These are phyloP conservation scores for Taeniopygia guttata DNA, from an alignment of 2,797 vertebrate genomes.

Conservation along the genomic window DNA sequence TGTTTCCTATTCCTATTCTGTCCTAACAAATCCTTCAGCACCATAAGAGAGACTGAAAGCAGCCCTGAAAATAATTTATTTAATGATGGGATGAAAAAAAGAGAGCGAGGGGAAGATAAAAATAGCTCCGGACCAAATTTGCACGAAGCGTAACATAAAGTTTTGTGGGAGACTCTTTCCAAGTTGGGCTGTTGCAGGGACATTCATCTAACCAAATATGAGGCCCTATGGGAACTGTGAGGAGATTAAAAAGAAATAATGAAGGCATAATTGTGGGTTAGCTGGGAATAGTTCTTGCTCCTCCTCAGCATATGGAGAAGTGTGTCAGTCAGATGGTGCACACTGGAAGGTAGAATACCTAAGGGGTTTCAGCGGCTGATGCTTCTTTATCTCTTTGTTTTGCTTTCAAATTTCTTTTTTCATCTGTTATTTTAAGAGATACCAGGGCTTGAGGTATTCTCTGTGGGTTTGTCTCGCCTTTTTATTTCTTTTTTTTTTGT, in stretches of 20 bases:
- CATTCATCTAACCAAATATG: constrained; percentile 66
- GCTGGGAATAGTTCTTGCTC: constrained; percentile 71
- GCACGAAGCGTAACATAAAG: not conserved
- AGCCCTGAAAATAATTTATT: constrained; percentile 12
- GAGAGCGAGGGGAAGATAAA: not conserved
- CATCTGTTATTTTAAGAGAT: constrained; percentile 69
- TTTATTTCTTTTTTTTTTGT: not conserved
- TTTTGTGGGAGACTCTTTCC: constrained; percentile 1
- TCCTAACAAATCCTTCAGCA: not conserved
- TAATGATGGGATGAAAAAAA: not conserved
- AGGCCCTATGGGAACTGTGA: constrained; percentile 63
- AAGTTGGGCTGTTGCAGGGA: constrained; percentile 57
- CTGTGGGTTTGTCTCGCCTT: not conserved
- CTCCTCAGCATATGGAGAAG: constrained; percentile 73
- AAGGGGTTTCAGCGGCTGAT: constrained; percentile 60
- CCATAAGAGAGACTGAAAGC: not conserved
- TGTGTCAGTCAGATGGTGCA: constrained; percentile 72
- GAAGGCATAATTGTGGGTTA: constrained; percentile 72
- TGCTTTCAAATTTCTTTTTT: constrained; percentile 69
- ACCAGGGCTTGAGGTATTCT: constrained; percentile 51
- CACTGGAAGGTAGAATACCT: constrained; percentile 73
- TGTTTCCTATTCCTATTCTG: not conserved
- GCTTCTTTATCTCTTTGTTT: constrained; percentile 70
- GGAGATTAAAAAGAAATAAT: constrained; percentile 75
- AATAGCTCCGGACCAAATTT: constrained; percentile 4